Percentiles rank a stretch among this genome's conserved stretches.
phyloP scores from a whole-genome alignment of 1,140 invertebrate genomes.

The Holotrichia oblita region DNA sequence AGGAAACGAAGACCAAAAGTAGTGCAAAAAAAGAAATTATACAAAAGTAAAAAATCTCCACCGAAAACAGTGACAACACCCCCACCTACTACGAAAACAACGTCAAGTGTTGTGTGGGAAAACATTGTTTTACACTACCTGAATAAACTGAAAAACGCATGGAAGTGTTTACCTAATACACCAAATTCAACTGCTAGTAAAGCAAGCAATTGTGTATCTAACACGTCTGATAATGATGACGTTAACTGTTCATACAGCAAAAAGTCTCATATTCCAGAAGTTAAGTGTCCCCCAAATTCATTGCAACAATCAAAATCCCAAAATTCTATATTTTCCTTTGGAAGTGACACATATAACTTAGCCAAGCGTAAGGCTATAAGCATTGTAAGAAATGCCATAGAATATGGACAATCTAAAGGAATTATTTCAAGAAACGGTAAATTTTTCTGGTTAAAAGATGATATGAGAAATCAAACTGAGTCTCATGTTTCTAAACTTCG shows the following conservation, averaged over 20 bases:
- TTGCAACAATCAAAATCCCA: slow-evolving; percentile 20
- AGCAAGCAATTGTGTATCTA: background rate
- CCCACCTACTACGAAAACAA: too few relatives aligned
- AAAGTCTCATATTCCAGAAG: background rate
- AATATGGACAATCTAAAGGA: slow-evolving; percentile 35
- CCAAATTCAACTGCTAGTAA: too few relatives aligned
- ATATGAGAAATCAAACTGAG: background rate
- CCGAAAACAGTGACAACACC: too few relatives aligned
- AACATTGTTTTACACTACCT: slow-evolving; percentile 22
- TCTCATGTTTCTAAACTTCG: background rate
- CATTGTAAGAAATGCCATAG: slow-evolving; percentile 25
- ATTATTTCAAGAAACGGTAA: slow-evolving; percentile 36
- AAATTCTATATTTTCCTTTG: background rate
- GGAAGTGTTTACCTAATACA: background rate
- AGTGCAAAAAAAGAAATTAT: too few relatives aligned
- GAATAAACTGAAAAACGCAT: slow-evolving; percentile 21
- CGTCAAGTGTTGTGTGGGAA: too few relatives aligned
- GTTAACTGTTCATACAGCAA: background rate
- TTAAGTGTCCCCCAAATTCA: background rate
- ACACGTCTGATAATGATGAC: background rate
- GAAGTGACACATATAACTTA: slow-evolving; percentile 1
- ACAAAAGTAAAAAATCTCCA: too few relatives aligned
- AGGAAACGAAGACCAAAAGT: too few relatives aligned
- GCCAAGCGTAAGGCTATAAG: slow-evolving; percentile 29
- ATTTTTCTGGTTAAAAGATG: slow-evolving; percentile 33